Evolutionary conservation across 1,140 invertebrate genomes (phyloP), one percentile per base, ranked within the genome.

Genomic region (Zeugodacus cucurbitae): DNA sequence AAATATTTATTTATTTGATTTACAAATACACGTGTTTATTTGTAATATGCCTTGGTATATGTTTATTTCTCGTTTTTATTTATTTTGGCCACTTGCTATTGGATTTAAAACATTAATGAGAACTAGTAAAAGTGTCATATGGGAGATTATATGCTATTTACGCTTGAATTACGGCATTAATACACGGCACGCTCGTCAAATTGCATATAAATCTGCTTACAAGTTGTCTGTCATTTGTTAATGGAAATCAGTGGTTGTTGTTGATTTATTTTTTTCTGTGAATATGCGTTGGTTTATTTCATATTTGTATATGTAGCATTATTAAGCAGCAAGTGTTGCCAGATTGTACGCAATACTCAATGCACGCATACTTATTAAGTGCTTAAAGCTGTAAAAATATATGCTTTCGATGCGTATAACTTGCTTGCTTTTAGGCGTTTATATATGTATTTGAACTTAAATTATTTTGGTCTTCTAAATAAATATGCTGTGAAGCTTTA

Each of bases 121-220:
- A 10, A 37, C 67, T 54, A 58, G 70, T 67, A n/a, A 44, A 87
- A 62, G n/a, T 26, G 32, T 62, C 86, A 67, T 17, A 59, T 3
- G 0, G 41, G 59, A 64, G 41, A 59, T 58, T 64, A 87, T 67
- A 20, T 10, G 58, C 37, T 48, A 41, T 87, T 87, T 26, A 22
- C 37, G 29, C 8, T 32, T 62, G 26, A 62, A 62, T 64, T 87
- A 17, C 11, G 29, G 54, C 54, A 44, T 78, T 82, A 88, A 82
- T 34, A 32, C 32, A 1, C 17, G 67, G 7, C 29, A 34, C 64
- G 29, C 64, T 67, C 64, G 26, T 67, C 64, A 90, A 92, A 90
- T 90, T 92, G 89, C 90, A 92, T 89, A 91, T 92, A 90, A 91
- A 67, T 86, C 34, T 54, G 87, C 89, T 89, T 89, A 88, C 86